Conservation (phyloP, 2,797 vertebrate species). For the Liasis olivaceus region DNA sequence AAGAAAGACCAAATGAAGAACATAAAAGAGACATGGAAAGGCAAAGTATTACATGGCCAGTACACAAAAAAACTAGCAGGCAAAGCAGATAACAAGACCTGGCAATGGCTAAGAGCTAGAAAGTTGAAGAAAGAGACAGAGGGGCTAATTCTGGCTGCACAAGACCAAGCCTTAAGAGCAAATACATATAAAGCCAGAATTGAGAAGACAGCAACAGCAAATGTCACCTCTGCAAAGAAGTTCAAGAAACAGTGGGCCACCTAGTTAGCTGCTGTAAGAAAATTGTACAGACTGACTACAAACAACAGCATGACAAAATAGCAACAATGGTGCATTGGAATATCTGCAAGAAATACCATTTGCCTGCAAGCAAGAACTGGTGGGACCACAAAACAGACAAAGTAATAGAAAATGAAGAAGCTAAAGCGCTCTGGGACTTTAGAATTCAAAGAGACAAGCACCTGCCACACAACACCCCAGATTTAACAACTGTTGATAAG, state of each 20-base stretch:
- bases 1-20: background rate
- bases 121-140: background rate
- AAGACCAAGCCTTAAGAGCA: background rate
- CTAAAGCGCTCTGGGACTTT: background rate
- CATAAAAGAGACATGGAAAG: background rate
- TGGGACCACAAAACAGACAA: no score
- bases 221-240: background rate
- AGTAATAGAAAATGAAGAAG: background rate
- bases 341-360: no score
- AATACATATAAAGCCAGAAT: background rate
- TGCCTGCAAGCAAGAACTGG: no score
- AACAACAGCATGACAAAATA: background rate
- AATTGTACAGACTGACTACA: background rate
- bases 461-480: background rate
- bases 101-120: background rate
- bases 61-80: background rate
- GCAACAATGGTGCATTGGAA: no score
- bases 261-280: background rate
- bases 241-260: background rate
- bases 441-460: background rate
- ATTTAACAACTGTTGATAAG: background rate
- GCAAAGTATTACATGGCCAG: background rate
- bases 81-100: background rate
- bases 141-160: background rate
- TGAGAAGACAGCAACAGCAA: background rate